Base-by-base conservation (phyloP, 64 coral and sea anemone species). In the Dendrophyllia cribrosa region DNA sequence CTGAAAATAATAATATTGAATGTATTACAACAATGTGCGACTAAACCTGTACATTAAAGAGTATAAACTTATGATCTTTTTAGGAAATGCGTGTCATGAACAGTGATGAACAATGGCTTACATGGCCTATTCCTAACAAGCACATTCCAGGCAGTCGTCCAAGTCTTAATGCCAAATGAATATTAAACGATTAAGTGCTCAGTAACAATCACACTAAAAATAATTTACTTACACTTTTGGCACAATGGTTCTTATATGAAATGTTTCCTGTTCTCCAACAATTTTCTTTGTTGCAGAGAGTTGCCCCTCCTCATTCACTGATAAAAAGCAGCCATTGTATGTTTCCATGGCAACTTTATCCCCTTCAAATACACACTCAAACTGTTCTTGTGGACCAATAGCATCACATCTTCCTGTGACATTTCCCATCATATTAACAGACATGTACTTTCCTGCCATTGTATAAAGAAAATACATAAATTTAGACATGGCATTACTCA, bases 321-420 rank as follows among this genome's bases (percentile, higher is more conserved):
- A 90, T 51, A 99, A 61, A 74, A 96, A 99, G 77, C 97, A 99
- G 17, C 97, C 94, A 88, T 98, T 98, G 25, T 96, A 95, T 51
- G 97, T 88, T 75, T 93, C 91, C 34, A 98, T 61, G 15, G 97
- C 97, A 15, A 91, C 97, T 79, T 91, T 95, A 20, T 98, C 77
- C 20, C 76, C 83, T 52, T 98, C 97, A 98, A 91, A 98, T n/a
- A 98, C 76, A n/a, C 95, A 59, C n/a, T 98, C 97, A 93, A 98
- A 90, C 70, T 96, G 94, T 78, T 98, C 97, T 80, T 98, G 97
- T 65, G 82, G 91, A 44, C 97, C 97, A 64, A 98, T 98, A 10
- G 97, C 97, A 67, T 98, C 97, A 70, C 94, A 80, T 90, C 90
- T 90, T 5, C 97, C 97, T 77, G 75, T 96, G 50, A 98, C 88